Conservation (phyloP, 1,140 invertebrate genomes). For the Akabosia matsudoensis region DNA sequence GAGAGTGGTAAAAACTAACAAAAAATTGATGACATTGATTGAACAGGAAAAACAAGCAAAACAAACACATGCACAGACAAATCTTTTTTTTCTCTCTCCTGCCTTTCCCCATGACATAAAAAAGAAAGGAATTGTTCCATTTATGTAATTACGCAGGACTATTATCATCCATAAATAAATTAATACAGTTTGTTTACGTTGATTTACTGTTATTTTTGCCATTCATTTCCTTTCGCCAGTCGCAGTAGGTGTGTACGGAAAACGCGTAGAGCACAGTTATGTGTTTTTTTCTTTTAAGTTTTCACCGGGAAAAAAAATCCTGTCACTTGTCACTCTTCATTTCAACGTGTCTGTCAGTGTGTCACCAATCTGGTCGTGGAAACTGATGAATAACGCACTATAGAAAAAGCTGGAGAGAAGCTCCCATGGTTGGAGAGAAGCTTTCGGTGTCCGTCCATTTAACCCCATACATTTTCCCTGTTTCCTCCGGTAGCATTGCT, state of each 20-base stretch:
- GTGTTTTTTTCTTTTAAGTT: too few species aligned
- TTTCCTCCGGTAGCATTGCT: not conserved
- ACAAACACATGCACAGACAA: too few species aligned
- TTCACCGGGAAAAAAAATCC: too few species aligned
- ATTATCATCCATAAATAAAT: not conserved
- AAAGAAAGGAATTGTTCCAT: not conserved
- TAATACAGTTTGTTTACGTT: not conserved
- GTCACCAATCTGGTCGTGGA: not conserved
- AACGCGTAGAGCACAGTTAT: not conserved
- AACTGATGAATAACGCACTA: too few species aligned
- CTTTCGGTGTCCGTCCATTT: not conserved
- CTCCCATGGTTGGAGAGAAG: too few species aligned
- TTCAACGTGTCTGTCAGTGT: conserved; percentile 12
- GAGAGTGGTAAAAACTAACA: not conserved
- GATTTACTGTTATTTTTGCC: not conserved
- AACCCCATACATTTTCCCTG: not conserved
- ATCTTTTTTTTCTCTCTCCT: not conserved
- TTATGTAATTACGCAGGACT: not conserved
- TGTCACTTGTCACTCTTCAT: conserved; percentile 18
- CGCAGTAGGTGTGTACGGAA: not conserved
- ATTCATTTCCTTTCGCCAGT: not conserved
- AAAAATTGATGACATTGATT: not conserved
- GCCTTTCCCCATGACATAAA: too few species aligned
- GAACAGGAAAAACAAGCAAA: not conserved
- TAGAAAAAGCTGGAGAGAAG: too few species aligned